Evolutionary conservation across 2,113 vertebrate species (phyloP).

Genomic region (Mastomys natalensis): DNA sequence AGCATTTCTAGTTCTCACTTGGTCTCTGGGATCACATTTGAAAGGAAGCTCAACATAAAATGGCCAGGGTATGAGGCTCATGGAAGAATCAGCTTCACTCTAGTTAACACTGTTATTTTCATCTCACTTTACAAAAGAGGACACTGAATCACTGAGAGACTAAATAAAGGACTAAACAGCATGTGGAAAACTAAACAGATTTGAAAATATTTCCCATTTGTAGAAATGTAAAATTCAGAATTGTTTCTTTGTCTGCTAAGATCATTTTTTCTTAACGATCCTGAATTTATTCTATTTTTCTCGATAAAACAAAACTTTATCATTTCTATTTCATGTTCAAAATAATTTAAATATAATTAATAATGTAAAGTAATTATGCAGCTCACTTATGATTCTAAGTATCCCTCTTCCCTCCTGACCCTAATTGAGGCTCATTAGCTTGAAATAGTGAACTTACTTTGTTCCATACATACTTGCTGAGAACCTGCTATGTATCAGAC

Average conservation of each 20-base stretch:
- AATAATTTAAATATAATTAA: background rate
- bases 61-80: background rate
- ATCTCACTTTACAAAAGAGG: slow-evolving; percentile 18
- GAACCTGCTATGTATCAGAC: background rate
- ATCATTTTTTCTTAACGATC: background rate
- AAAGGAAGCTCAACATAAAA: background rate
- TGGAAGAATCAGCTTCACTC: background rate
- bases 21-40: background rate
- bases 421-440: background rate
- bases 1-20: slow-evolving; percentile 15
- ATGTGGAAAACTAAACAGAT: background rate
- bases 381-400: background rate
- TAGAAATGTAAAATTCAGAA: slow-evolving; percentile 12
- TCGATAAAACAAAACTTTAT: background rate
- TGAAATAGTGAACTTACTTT: background rate
- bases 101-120: background rate
- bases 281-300: background rate
- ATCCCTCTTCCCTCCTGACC: background rate
- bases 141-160: background rate
- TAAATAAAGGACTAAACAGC: background rate
- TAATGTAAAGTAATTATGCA: background rate
- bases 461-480: background rate
- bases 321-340: background rate
- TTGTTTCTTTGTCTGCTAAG: background rate
- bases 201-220: background rate